phyloP scores from a whole-genome alignment of 2,113 vertebrate species.

The Pangasianodon hypophthalmus region DNA sequence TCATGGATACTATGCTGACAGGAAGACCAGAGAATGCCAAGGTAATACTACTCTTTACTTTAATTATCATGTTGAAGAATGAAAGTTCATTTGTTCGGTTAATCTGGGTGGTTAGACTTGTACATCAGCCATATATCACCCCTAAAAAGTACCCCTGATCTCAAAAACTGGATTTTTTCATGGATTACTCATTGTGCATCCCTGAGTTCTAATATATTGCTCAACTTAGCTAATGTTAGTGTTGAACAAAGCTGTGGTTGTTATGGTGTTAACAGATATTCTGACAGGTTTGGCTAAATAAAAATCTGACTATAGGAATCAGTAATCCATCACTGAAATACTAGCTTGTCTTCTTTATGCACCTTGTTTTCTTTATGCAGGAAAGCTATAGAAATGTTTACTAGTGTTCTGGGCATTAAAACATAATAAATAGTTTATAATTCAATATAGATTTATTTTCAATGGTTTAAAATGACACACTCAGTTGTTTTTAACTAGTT shows the following conservation, averaged over 20 bases:
- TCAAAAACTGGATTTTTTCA: not conserved
- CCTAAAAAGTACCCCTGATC: not conserved
- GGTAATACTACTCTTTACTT: slow-evolving; percentile 69
- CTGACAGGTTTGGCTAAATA: not conserved
- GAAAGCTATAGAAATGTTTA: not conserved
- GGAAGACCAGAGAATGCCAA: slow-evolving; percentile 74
- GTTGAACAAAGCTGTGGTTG: not conserved
- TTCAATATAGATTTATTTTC: not conserved
- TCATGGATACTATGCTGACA: slow-evolving; percentile 75
- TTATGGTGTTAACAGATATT: not conserved
- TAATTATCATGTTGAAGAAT: not conserved
- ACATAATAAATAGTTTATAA: not conserved
- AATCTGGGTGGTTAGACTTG: not conserved
- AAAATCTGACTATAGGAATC: not conserved
- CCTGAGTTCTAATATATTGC: not conserved
- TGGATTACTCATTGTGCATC: not conserved
- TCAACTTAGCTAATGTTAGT: not conserved
- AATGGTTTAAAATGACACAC: not conserved
- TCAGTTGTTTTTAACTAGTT: not conserved
- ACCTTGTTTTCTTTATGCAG: no score
- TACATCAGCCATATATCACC: not conserved
- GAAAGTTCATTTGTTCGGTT: not conserved
- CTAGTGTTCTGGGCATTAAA: no score
- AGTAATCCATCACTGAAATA: not conserved
- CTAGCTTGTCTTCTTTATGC: no score